Percentiles rank a stretch among this genome's conserved stretches.
Evolutionary conservation across 2,113 vertebrate genomes (phyloP).

Genomic region (Leucoraja erinaceus): DNA sequence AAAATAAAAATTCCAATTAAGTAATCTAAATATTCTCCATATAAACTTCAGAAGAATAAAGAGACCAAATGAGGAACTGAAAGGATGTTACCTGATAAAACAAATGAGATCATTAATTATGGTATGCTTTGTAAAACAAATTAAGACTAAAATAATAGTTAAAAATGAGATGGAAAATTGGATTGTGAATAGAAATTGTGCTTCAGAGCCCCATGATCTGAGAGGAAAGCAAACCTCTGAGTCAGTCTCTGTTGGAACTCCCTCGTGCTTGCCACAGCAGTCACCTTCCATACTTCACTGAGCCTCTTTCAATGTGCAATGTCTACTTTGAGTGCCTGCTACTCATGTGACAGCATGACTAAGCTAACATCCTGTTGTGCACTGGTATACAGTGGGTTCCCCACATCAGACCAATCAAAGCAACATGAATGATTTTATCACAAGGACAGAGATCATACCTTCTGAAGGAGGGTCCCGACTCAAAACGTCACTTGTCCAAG

Average conservation of each 20-base stretch:
- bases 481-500: too few species aligned
- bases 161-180: neutral
- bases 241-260: neutral
- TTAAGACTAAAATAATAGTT: neutral
- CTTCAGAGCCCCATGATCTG: neutral
- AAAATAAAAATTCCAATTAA: neutral
- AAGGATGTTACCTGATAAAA: neutral
- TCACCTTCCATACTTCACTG: neutral
- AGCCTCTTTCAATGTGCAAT: too few species aligned
- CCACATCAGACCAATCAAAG: neutral
- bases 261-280: too few species aligned
- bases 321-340: neutral
- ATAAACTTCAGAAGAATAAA: neutral
- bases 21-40: neutral
- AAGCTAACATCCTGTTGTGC: neutral
- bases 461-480: too few species aligned
- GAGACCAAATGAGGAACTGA: neutral
- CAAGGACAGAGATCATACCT: neutral
- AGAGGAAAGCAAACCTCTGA: neutral
- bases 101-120: neutral
- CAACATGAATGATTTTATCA: neutral
- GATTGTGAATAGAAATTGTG: neutral
- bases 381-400: neutral
- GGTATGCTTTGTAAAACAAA: neutral
- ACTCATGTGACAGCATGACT: neutral